phyloP scores from a whole-genome alignment of 2,113 vertebrate genomes.

The Cinclus cinclus region DNA sequence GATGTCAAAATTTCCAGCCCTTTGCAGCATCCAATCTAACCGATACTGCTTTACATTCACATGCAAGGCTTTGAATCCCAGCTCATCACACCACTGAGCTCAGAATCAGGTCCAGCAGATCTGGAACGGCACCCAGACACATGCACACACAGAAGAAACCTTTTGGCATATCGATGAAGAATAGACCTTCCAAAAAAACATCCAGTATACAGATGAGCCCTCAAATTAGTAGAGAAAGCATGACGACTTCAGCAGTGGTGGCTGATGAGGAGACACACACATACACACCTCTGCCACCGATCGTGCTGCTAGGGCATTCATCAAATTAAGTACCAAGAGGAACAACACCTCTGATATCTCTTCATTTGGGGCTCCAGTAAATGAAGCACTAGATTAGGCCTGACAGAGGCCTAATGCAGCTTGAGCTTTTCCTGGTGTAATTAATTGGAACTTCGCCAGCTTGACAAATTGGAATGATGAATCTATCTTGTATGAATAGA shows the following conservation, averaged over 20 bases:
- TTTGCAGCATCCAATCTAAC: not conserved
- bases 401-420: conserved; percentile 90
- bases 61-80: not conserved
- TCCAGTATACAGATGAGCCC: conserved; percentile 86
- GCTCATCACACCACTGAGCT: not conserved
- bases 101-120: conserved; percentile 7
- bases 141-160: conserved; percentile 50
- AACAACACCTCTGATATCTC: conserved; percentile 93
- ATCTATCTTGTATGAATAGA: conserved; percentile 99
- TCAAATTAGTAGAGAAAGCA: conserved; percentile 86
- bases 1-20: conserved; percentile 75
- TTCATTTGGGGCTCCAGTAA: conserved; percentile 94
- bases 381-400: conserved; percentile 92
- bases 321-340: conserved; percentile 94
- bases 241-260: conserved; percentile 68
- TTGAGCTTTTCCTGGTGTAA: conserved; percentile 87
- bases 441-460: conserved; percentile 97
- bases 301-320: conserved; percentile 86
- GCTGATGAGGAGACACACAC: conserved; percentile 83
- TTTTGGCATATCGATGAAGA: conserved; percentile 74
- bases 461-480: conserved; percentile 99
- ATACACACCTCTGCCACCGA: conserved; percentile 80
- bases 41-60: not conserved
- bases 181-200: conserved; percentile 74
- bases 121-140: conserved; percentile 56